Evolutionary conservation across 2,113 vertebrate species (phyloP).

Genomic region (Xyliphius kryptos): DNA sequence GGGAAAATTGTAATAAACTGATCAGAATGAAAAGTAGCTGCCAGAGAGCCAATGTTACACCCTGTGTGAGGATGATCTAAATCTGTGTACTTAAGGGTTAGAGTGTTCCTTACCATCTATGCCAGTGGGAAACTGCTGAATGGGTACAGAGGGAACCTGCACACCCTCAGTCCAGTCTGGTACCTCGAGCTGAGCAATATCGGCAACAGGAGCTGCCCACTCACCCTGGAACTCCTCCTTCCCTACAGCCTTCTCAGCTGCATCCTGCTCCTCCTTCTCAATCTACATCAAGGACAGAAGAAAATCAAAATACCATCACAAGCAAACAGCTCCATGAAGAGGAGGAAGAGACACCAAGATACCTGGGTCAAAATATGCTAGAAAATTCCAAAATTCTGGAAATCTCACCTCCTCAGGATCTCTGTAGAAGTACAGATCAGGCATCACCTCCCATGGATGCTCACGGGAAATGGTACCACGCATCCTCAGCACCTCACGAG

Average conservation of each 20-base stretch:
- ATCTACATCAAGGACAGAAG: too few species aligned
- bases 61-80: too few species aligned
- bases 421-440: conserved; percentile 97
- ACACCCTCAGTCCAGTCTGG: conserved; percentile 96
- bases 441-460: conserved; percentile 98
- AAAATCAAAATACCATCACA: too few species aligned
- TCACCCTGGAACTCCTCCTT: conserved; percentile 98
- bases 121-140: conserved; percentile 88
- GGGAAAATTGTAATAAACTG: too few species aligned
- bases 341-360: too few species aligned
- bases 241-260: conserved; percentile 89
- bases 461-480: conserved; percentile 94
- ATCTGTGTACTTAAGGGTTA: too few species aligned
- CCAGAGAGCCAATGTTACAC: too few species aligned
- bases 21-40: too few species aligned
- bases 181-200: conserved; percentile 89
- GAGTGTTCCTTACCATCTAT: conserved; percentile 22
- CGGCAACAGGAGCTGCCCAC: conserved; percentile 86
- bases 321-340: too few species aligned
- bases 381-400: too few species aligned
- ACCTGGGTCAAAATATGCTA: too few species aligned
- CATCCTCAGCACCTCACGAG: conserved; percentile 91
- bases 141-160: conserved; percentile 90
- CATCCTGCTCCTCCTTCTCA: conserved; percentile 96
- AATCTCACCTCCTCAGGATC: conserved; percentile 97